Conservation (phyloP, 2,113 vertebrate species). For the Noctilio leporinus region DNA sequence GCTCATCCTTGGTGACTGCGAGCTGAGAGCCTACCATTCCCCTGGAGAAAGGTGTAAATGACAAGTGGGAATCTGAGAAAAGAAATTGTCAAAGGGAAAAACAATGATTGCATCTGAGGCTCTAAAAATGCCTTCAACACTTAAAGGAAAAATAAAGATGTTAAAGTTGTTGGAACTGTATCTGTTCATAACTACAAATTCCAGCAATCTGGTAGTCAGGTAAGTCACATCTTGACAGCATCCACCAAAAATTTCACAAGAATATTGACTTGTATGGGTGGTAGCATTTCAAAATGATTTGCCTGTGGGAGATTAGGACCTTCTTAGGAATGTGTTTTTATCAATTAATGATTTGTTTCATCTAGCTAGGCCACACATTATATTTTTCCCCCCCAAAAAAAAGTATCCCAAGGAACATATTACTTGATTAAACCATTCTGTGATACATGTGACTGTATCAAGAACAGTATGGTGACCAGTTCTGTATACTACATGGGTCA, state of each 20-base stretch:
- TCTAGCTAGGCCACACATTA: background rate
- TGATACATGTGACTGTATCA: background rate
- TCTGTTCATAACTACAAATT: background rate
- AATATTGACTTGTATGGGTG: background rate
- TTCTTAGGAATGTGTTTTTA: background rate
- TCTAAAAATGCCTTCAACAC: background rate
- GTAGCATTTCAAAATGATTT: background rate
- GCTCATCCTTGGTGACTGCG: rapidly evolving
- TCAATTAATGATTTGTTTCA: background rate
- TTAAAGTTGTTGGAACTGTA: background rate
- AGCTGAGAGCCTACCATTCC: background rate
- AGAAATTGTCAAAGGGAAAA: background rate
- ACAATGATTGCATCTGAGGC: background rate
- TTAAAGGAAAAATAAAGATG: background rate
- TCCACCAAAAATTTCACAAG: background rate
- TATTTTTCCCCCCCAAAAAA: background rate
- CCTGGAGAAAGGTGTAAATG: background rate
- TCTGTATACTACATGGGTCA: background rate
- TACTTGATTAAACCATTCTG: background rate
- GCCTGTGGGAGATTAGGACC: background rate
- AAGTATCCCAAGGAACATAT: background rate
- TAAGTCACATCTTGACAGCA: background rate
- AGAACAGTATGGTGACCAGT: background rate
- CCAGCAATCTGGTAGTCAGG: background rate
- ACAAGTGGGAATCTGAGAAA: background rate